phyloP scores from a whole-genome alignment of 2,888 invertebrate species.

The Petrophora chlorosata region DNA sequence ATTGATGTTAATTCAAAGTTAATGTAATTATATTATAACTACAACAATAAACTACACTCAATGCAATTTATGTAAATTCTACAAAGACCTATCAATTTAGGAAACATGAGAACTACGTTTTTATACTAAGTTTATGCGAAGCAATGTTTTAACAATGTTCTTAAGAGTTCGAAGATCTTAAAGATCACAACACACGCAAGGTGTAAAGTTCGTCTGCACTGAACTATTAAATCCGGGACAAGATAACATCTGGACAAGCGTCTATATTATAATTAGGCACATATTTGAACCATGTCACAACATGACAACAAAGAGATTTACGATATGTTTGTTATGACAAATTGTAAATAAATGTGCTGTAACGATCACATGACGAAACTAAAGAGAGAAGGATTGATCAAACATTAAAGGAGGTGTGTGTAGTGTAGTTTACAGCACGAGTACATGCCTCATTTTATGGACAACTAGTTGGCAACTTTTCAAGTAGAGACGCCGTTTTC shows the following conservation, averaged over 20 bases:
- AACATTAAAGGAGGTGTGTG: slow-evolving; percentile 28
- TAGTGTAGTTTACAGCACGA: slow-evolving; percentile 23
- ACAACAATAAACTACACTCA: no score
- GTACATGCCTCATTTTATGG: slow-evolving; percentile 34
- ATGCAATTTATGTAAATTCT: no score
- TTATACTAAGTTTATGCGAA: no score
- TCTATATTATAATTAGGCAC: slow-evolving; percentile 20
- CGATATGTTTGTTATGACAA: slow-evolving; percentile 28
- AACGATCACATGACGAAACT: slow-evolving; percentile 15
- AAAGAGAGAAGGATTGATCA: slow-evolving; percentile 27
- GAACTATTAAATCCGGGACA: slow-evolving; percentile 13
- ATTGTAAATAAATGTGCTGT: slow-evolving; percentile 21
- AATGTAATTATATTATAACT: no score
- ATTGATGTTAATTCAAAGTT: no score
- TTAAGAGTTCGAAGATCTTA: no score
- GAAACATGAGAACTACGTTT: no score
- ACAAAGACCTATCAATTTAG: no score
- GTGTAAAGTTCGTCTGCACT: slow-evolving; percentile 5
- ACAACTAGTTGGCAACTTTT: slow-evolving; percentile 38
- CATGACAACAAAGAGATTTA: slow-evolving; percentile 27
- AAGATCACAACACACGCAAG: no score
- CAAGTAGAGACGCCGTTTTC: slow-evolving; percentile 27
- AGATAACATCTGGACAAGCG: slow-evolving; percentile 16
- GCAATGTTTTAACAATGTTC: no score
- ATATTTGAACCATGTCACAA: slow-evolving; percentile 12